Evolutionary conservation across 2,888 invertebrate species (phyloP), one percentile per base, ranked within the genome.

Genomic region (Sminthurinus aureus): DNA sequence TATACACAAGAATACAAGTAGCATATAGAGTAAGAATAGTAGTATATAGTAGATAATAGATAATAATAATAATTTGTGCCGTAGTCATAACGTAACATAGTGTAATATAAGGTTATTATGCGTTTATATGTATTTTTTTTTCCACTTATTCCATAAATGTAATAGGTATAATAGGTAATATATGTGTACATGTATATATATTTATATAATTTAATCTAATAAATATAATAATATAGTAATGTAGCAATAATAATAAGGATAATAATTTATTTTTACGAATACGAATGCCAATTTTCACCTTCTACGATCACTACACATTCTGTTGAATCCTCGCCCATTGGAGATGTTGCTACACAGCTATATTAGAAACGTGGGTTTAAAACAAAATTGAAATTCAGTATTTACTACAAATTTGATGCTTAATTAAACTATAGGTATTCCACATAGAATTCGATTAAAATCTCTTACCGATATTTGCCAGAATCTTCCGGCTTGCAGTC

Each of bases 291-390:
- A 87, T 85, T 84, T 90, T 91, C 92, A 94, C 97, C 97, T 93
- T 98, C 98, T 89, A 98, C 97, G 89, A 98, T 97, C 84, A 98
- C 96, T 88, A 97, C 96, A 91, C 98, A 98, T 87, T 94, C 94
- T 20, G 98, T 98, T 92, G 99, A 98, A 89, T 98, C 98, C 52
- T 94, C 94, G 89, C 99, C 99, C 90, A 98, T 96, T 80, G 93
- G 93, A 92, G 99, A 99, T 87, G 95, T 95, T 22, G 99, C 99
- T 64, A 95, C 93, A 91, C 99, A 99, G 73, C 94, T 94, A 91
- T 99, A 99, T 90, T n/a, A 4, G 38, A 38, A 38, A 38, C 38
- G 6, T 38, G 1, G 6, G 6, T n/a, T n/a, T 38, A 38, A 38
- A 38, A 38, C 3, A 38, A 38, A 38, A 38, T 38, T 38, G 6